Evolutionary conservation across 23 tunicate genomes (phyloP).

Genomic region (Trididemnum clinides): DNA sequence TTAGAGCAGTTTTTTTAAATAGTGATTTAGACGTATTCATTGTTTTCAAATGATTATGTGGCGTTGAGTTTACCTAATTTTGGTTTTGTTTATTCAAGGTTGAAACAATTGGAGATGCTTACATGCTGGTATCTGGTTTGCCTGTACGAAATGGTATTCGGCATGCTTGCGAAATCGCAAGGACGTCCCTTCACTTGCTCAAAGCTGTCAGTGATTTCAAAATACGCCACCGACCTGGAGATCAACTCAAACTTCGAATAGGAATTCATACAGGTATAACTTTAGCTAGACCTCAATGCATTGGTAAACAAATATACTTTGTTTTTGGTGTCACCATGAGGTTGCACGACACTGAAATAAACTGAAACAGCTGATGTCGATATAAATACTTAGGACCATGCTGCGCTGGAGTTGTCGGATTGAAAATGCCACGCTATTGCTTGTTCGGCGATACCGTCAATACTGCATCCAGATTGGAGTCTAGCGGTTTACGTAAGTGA

Average conservation of each 20-base stretch:
- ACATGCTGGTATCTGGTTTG: constrained; percentile 95
- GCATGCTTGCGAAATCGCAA: constrained; percentile 84
- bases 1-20: neutral
- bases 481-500: constrained; percentile 85
- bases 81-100: constrained; percentile 40
- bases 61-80: no score
- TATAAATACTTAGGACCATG: constrained; percentile 74
- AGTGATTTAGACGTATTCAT: no score
- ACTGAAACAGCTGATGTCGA: neutral
- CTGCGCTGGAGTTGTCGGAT: constrained; percentile 97
- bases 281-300: neutral
- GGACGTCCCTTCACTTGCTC: constrained; percentile 72
- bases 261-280: constrained; percentile 89
- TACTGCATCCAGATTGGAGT: constrained; percentile 95
- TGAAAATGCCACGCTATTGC: constrained; percentile 97
- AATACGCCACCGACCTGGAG: constrained; percentile 85
- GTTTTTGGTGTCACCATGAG: neutral
- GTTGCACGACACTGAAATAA: neutral
- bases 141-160: constrained; percentile 90
- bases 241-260: constrained; percentile 86
- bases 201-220: constrained; percentile 74
- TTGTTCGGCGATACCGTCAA: constrained; percentile 98
- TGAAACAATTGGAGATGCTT: constrained; percentile 97
- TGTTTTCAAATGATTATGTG: no score
- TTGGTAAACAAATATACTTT: neutral